Conservation (phyloP, 2,797 vertebrate species). For the Malacoctenus gilli region DNA sequence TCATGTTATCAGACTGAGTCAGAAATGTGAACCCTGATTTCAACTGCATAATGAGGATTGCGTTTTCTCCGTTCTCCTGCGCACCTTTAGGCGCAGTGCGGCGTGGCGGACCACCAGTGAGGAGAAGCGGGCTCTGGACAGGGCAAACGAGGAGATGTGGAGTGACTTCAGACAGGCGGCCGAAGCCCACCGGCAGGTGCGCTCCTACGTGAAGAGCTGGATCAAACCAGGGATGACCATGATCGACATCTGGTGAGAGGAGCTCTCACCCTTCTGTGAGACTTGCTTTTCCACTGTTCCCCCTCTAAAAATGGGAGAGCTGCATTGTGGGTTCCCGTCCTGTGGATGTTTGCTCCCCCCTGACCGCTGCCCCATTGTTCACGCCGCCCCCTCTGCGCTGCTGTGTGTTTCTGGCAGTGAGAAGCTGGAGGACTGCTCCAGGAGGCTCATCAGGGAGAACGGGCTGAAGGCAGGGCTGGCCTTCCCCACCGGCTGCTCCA, state of each 20-base stretch:
- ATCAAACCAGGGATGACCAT: conserved; percentile 97
- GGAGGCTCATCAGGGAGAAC: conserved; percentile 95
- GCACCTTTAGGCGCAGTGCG: conserved; percentile 85
- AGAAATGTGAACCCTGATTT: no score
- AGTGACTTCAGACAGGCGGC: conserved; percentile 97
- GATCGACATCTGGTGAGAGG: conserved; percentile 98
- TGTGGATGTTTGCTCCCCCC: conserved; percentile 6
- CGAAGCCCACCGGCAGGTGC: conserved; percentile 97
- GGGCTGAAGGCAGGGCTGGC: conserved; percentile 94
- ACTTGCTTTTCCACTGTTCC: background rate
- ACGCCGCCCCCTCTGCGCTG: conserved; percentile 22
- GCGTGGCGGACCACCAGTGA: conserved; percentile 92
- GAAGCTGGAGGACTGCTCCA: conserved; percentile 95
- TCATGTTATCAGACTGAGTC: conserved; percentile 12
- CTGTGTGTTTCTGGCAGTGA: conserved; percentile 80
- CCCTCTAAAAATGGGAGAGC: background rate
- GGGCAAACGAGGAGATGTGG: conserved; percentile 97
- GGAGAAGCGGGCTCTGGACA: conserved; percentile 93
- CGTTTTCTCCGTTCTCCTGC: no score
- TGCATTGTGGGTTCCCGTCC: conserved; percentile 15
- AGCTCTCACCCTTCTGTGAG: background rate
- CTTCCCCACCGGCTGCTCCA: conserved; percentile 97
- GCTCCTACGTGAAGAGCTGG: conserved; percentile 95
- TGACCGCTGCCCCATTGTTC: conserved; percentile 27
- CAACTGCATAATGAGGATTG: conserved; percentile 51